Evolutionary conservation across 37 sponge, comb jelly and placozoan genomes (phyloP).

Genomic region (Beroe forskalii): DNA sequence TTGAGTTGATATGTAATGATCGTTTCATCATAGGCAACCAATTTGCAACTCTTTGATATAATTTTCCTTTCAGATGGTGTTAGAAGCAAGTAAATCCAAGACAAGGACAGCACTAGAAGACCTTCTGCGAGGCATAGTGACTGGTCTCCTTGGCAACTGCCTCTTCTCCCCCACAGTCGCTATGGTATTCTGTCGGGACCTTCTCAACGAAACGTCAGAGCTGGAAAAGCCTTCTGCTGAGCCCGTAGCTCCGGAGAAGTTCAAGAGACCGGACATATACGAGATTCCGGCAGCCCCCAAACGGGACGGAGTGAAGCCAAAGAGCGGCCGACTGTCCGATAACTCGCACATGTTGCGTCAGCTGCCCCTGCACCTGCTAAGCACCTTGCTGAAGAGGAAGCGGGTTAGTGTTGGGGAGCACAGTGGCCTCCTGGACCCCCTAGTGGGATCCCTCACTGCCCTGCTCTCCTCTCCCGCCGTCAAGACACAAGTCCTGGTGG

Average conservation of each 20-base stretch:
- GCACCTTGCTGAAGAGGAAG: conserved; percentile 7
- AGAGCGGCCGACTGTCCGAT: background rate
- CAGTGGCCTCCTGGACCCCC: conserved; percentile 35
- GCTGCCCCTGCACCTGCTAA: conserved; percentile 14
- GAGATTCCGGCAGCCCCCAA: conserved; percentile 37
- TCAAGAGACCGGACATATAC: conserved; percentile 7
- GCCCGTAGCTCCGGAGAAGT: background rate
- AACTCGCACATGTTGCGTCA: conserved; percentile 43
- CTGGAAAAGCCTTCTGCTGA: background rate
- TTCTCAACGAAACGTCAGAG: background rate
- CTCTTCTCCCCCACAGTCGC: conserved; percentile 61
- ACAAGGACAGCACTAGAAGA: conserved; percentile 8
- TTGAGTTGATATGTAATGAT: no score
- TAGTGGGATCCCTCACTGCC: background rate
- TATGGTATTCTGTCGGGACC: conserved; percentile 6
- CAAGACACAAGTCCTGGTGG: conserved; percentile 31
- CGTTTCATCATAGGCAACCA: no score
- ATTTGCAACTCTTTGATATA: no score
- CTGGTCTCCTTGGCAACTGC: conserved; percentile 41
- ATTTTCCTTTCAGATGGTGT: conserved; percentile 54
- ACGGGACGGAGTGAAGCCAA: conserved; percentile 52
- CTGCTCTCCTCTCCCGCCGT: background rate
- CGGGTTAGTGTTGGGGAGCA: conserved; percentile 9
- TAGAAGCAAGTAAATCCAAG: conserved; percentile 11
- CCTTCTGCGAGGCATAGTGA: background rate